phyloP scores from a whole-genome alignment of 2,888 invertebrate species.

The Odontocolon sp. region DNA sequence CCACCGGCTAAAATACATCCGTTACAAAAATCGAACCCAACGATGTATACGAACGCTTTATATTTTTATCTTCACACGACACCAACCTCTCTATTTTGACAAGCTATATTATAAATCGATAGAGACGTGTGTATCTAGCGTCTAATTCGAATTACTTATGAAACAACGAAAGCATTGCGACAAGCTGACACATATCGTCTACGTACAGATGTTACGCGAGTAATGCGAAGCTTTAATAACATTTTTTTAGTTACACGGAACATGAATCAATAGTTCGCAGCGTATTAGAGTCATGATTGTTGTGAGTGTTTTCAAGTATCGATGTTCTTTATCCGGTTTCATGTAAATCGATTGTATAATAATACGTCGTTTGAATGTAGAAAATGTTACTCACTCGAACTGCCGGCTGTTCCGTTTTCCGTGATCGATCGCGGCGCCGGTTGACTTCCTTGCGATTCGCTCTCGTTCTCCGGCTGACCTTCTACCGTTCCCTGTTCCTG shows the following conservation, averaged over 20 bases:
- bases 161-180: slow-evolving; percentile 49
- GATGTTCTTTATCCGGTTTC: neutral
- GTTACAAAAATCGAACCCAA: slow-evolving; percentile 20
- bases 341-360: neutral
- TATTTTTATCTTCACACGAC: neutral
- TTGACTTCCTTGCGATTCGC: slow-evolving; percentile 72
- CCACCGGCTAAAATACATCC: slow-evolving; percentile 75
- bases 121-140: neutral
- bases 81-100: neutral
- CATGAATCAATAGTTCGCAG: slow-evolving; percentile 3
- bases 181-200: slow-evolving; percentile 36
- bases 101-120: neutral
- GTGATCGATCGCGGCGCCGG: slow-evolving; percentile 69
- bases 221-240: slow-evolving; percentile 45
- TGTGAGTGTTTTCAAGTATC: slow-evolving; percentile 22
- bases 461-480: slow-evolving; percentile 70
- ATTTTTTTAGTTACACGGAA: slow-evolving; percentile 44
- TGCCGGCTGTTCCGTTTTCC: slow-evolving; percentile 75
- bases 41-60: neutral
- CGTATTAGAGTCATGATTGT: slow-evolving; percentile 18
- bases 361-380: neutral
- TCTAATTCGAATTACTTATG: slow-evolving; percentile 11
- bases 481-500: slow-evolving; percentile 79
- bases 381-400: slow-evolving; percentile 74
- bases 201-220: slow-evolving; percentile 38